Base-by-base conservation (phyloP, 1,140 invertebrate genomes). In the Aphis craccivora region DNA sequence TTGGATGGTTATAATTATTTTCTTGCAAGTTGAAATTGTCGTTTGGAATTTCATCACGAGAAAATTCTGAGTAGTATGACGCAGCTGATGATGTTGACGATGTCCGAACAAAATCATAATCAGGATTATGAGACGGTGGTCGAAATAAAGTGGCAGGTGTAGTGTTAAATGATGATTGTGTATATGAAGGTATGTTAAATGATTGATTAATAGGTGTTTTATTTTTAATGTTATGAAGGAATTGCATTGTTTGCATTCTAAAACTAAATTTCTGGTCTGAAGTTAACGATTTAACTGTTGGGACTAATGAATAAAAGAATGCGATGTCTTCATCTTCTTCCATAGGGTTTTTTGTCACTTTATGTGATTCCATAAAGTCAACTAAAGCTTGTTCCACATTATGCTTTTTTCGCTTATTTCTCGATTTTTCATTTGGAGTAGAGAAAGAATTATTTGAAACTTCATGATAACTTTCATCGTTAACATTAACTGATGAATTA, bases 211-310 rank as follows among this genome's bases (percentile, higher is more conserved):
- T 48, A 88, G 0, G 45, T 3, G 37, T 88, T 88, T 40, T 88
- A 88, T 88, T 88, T 88, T 88, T 88, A 51, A 88, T 51, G 30
- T 88, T 88, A n/a, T 88, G 25, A 89, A 89, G n/a, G 18, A 55
- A 9, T 89, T 89, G 51, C 91, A 93, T 93, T 37, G 83, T 53
- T 53, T 45, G 67, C 81, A 86, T 93, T 53, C 45, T 81, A 86
- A 83, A 93, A 48, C 45, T 84, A 48, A 93, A 93, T 83, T 86
- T 93, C 51, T 93, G 43, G 43, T 53, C 91, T 84, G 37, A 3
- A 84, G 60, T 83, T 83, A 93, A 81, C 30, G 67, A 53, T 83
- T 93, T 93, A 81, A 93, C 40, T 83, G 91, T 53, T 83, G 81
- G 91, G 23, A 93, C 4, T 84, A 84, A 4, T 45, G 91, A 93